Conservation (phyloP, 1,140 invertebrate genomes). For the Pteromalus puparum region DNA sequence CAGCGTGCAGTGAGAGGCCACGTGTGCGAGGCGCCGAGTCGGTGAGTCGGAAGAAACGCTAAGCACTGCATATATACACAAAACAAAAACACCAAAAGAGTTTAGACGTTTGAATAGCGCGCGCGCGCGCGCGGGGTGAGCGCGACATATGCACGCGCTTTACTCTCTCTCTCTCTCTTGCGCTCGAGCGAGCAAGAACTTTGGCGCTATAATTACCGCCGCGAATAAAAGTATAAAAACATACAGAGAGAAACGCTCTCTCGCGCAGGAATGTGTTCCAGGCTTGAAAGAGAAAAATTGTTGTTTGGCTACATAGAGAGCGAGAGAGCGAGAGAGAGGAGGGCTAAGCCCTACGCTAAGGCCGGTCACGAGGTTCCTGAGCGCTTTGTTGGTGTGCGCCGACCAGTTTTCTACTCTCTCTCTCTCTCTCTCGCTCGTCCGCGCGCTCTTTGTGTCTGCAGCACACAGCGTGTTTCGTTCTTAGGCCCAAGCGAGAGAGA, state of each 20-base stretch:
- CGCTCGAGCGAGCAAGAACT: slow-evolving; percentile 39
- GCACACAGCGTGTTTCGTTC: neutral
- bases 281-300: neutral
- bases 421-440: slow-evolving; percentile 13
- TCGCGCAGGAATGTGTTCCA: neutral
- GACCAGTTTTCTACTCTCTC: slow-evolving; percentile 67
- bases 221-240: slow-evolving; percentile 4
- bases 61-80: too few relatives aligned
- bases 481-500: neutral
- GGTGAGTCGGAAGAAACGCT: neutral
- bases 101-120: neutral
- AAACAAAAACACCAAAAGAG: neutral
- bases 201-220: slow-evolving; percentile 68
- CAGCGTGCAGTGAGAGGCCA: slow-evolving; percentile 50
- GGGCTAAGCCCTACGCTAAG: slow-evolving; percentile 53
- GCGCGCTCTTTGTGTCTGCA: neutral
- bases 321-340: slow-evolving; percentile 55
- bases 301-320: slow-evolving; percentile 1
- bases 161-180: too few relatives aligned
- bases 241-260: neutral
- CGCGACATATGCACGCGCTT: neutral
- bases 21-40: slow-evolving; percentile 27
- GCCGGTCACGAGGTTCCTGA: slow-evolving; percentile 8
- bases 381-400: slow-evolving; percentile 45
- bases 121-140: neutral